phyloP scores from a whole-genome alignment of 2,797 vertebrate genomes.

The Anguilla anguilla region DNA sequence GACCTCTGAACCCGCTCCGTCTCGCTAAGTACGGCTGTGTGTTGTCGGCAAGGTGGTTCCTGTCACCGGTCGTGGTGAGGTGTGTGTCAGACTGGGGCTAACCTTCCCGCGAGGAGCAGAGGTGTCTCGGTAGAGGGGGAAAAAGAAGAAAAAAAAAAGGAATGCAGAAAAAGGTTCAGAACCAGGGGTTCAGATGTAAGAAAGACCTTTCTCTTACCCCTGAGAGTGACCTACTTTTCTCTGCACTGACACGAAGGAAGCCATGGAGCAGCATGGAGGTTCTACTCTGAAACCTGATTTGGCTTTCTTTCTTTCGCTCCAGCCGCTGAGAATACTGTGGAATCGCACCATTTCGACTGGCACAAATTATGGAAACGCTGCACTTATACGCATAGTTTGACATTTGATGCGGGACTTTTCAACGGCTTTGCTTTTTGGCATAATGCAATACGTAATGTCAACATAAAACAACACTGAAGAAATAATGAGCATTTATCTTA shows the following conservation, averaged over 20 bases:
- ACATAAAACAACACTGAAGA: too few species aligned
- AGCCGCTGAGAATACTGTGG: not conserved
- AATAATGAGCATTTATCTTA: too few species aligned
- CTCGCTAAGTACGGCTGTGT: slow-evolving; percentile 34
- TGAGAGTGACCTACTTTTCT: slow-evolving; percentile 1
- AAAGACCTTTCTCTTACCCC: not conserved
- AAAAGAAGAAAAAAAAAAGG: not conserved
- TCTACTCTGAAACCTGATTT: not conserved
- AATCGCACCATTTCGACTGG: not conserved
- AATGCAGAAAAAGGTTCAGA: not conserved
- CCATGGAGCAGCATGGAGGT: not conserved
- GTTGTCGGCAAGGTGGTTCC: slow-evolving; percentile 28
- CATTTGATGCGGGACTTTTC: too few species aligned
- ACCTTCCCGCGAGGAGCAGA: not conserved
- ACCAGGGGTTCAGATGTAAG: not conserved
- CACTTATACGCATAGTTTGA: too few species aligned
- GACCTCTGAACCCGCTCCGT: slow-evolving; percentile 44
- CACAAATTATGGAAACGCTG: too few species aligned
- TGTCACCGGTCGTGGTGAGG: slow-evolving; percentile 36
- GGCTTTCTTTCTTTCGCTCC: not conserved
- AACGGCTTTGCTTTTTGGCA: too few species aligned
- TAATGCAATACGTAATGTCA: too few species aligned
- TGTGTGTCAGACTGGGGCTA: slow-evolving; percentile 20
- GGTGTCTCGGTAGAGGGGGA: not conserved
- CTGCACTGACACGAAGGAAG: not conserved